phyloP scores from a whole-genome alignment of 1,140 invertebrate species.

The Lepidostoma basale region DNA sequence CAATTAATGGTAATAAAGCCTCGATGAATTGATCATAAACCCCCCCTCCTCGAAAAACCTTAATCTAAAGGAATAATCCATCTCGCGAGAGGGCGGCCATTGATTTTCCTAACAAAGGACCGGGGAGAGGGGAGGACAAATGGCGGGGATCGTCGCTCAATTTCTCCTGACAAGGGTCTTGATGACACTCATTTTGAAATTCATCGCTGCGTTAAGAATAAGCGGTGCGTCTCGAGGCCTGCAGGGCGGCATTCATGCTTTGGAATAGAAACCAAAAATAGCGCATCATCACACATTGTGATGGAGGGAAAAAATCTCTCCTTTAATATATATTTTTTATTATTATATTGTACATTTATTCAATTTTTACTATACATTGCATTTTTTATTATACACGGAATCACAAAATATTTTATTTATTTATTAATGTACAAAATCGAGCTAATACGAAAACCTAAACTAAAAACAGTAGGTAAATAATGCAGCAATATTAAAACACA shows the following conservation, averaged over 20 bases:
- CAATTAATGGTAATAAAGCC: too few relatives aligned
- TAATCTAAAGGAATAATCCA: constrained; percentile 29
- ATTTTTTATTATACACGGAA: background rate
- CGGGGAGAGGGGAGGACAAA: constrained; percentile 13
- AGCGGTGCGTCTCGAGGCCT: constrained; percentile 14
- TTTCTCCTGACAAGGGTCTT: constrained; percentile 43
- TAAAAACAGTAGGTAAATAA: too few relatives aligned
- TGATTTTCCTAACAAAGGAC: background rate
- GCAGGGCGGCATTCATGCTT: constrained; percentile 3
- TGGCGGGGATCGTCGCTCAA: constrained; percentile 42
- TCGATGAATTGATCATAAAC: background rate
- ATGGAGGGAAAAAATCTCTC: too few relatives aligned
- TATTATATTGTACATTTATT: too few relatives aligned
- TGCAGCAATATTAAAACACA: too few relatives aligned
- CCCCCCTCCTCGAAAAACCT: constrained; percentile 5
- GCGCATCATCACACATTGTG: too few relatives aligned
- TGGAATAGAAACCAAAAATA: too few relatives aligned
- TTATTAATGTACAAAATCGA: too few relatives aligned
- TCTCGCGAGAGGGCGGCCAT: constrained; percentile 18
- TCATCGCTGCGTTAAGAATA: constrained; percentile 45
- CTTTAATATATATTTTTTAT: too few relatives aligned
- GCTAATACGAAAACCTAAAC: too few relatives aligned
- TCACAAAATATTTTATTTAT: too few relatives aligned
- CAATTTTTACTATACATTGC: background rate
- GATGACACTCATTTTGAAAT: constrained; percentile 47